Evolutionary conservation across 2,888 invertebrate species (phyloP), one percentile per base, ranked within the genome.

Genomic region (Eristalis tenax): DNA sequence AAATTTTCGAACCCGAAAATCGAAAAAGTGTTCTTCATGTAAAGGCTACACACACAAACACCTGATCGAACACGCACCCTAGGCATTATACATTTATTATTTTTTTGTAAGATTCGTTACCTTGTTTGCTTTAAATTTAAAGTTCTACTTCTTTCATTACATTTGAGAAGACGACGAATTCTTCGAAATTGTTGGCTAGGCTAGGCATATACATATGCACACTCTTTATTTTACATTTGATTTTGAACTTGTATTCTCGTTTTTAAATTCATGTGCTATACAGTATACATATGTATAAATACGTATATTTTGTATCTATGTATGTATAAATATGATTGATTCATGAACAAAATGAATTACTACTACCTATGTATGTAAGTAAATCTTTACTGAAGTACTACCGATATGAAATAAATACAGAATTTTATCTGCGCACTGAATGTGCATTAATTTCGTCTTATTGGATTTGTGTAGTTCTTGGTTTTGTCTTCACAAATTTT

Each of bases 1-100:
- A 96, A 96, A 89, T 99, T 96, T 94, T 95, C 96, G 88, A 96
- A 97, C 93, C 97, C 97, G 90, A 98, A 98, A 92, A 96, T 97
- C 65, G 98, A 99, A 92, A 99, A 99, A 94, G 99, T 99, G 66
- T 99, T 96, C 92, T 98, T 99, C 75, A 99, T 99, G 99, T 99
- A 95, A 95, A 57, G 40, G 2, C 56, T n/a, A 32, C n/a, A 50
- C 18, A 50, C n/a, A 50, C 43, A 50, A 4, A n/a, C n/a, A 6
- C 43, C 8, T 18, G 18, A 8, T 59, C 13, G 40, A 68, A 68
- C 61, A 69, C n/a, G n/a, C 74, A 77, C 74, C 73, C 65, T 73
- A 57, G 10, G 56, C 26, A 18, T 56, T 40, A 28, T 35, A 26
- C 57, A 26, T 61, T 56, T 50, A 56, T 76, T 59, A 13, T 35